These are phyloP conservation scores for Lagorchestes hirsutus DNA, from an alignment of 2,797 vertebrate genomes.

Conservation along the genomic window DNA sequence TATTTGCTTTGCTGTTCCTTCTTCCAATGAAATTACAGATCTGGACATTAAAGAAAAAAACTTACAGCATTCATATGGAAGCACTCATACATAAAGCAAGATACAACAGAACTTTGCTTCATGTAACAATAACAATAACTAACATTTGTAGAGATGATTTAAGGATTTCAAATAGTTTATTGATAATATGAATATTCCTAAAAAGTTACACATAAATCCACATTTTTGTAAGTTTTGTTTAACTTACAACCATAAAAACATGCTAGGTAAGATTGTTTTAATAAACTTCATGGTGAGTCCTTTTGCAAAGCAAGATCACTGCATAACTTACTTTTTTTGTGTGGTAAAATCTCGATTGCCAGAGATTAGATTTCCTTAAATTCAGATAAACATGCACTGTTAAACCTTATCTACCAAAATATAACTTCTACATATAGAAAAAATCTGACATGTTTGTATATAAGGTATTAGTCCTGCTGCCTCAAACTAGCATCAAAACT, in stretches of 20 bases:
- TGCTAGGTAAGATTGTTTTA: background rate
- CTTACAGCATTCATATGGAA: background rate
- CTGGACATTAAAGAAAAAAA: background rate
- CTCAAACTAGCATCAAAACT: background rate
- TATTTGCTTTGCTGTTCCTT: background rate
- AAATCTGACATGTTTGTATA: background rate
- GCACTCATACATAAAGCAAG: background rate
- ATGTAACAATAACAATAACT: background rate
- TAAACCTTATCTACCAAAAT: background rate
- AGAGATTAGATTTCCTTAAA: constrained; percentile 5
- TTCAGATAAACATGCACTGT: background rate
- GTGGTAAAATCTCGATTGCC: background rate
- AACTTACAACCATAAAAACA: background rate
- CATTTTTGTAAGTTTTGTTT: background rate
- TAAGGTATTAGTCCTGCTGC: background rate
- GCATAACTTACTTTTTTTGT: background rate
- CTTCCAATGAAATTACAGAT: background rate
- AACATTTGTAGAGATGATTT: background rate
- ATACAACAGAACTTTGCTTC: background rate
- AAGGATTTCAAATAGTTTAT: background rate
- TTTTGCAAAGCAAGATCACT: background rate
- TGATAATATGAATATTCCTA: background rate
- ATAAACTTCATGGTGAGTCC: background rate
- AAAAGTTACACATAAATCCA: background rate
- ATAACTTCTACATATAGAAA: background rate